Evolutionary conservation across 1,140 invertebrate genomes (phyloP), one percentile per base, ranked within the genome.

Genomic region (Monomorium pharaonis): DNA sequence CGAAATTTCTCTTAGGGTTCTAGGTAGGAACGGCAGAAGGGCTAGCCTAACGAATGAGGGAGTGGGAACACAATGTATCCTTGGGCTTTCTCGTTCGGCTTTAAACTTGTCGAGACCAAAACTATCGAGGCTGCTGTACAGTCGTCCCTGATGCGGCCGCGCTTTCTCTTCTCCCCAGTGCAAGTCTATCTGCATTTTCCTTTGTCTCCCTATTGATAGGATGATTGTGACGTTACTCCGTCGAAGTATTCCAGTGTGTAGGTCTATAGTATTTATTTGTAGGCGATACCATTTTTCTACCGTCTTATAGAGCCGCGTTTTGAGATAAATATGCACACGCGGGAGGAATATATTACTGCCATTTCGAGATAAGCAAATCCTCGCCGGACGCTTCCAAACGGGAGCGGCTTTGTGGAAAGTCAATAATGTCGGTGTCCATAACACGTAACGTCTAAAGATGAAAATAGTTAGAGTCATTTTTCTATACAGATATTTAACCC

Each of bases 221-320:
- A 44, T 18, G 49, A 75, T 70, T 56, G 51, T 74, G 88, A 89
- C 83, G 70, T 91, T 85, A 80, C 51, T 85, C 63, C 75, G 74
- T 89, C 88, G 65, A 90, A 94, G 89, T 94, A 94, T 94, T 94
- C 89, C 92, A 93, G 87, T 93, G 88, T 93, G 88, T 94, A 93
- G 91, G 89, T 89, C 69, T 70, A 93, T 94, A 94, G 92, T 94
- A 94, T 94, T 94, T 93, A 94, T 94, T 94, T 92, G 92, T 90
- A 90, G 86, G 67, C 62, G 47, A 89, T 81, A 85, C 70, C 56
- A 18, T 87, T 85, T 75, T 56, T 84, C 65, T 89, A 76, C 54
- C 63, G 76, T 89, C 51, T 89, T 33, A 54, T 80, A 86, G 30
- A n/a, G 42, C 27, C 81, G 49, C 86, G 75, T 83, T 54, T 74